Base-by-base conservation (phyloP, 2,888 invertebrate genomes). In the Diabrotica balteata region DNA sequence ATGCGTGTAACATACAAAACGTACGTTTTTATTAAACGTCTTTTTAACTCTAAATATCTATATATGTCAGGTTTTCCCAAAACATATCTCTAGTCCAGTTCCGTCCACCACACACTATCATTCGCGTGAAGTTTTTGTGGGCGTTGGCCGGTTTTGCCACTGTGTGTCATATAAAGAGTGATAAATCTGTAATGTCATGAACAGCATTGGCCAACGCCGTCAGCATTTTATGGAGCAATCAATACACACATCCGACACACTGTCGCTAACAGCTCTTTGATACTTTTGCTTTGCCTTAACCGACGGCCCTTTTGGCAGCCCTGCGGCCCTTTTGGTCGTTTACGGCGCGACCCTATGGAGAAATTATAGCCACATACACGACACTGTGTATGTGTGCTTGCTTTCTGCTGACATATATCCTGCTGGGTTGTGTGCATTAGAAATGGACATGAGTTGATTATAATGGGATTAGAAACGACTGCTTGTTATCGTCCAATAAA, bases 221-320 rank as follows among this genome's bases (percentile, higher is more conserved):
- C 82, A 82, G 80, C 80, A 80, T 83, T 82, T 82, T 82, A 82
- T 77, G 79, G 79, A 76, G 80, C 81, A 81, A 83, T 83, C 83
- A 83, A 83, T 83, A 83, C 78, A 81, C 78, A 81, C 80, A 83
- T 83, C 82, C 81, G 83, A 81, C 81, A 82, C 82, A 81, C 76
- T 82, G 82, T 82, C 82, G 80, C 76, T 74, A 76, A 75, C 82
- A 81, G 76, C 73, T 69, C 68, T 68, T 68, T 64, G 61, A 64
- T 65, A 61, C 65, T 61, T 66, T 60, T 43, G 59, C 55, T 10
- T 42, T 50, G 60, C 50, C 55, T 44, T 44, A 43, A 17, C 55
- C 7, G n/a, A 47, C 9, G 9, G 9, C 47, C 47, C 10, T 47
- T 47, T 55, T 55, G 43, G 8, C 11, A 55, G 11, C 32, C 45